Conservation (phyloP, 2,113 vertebrate genomes). For the Zosterops japonicus region DNA sequence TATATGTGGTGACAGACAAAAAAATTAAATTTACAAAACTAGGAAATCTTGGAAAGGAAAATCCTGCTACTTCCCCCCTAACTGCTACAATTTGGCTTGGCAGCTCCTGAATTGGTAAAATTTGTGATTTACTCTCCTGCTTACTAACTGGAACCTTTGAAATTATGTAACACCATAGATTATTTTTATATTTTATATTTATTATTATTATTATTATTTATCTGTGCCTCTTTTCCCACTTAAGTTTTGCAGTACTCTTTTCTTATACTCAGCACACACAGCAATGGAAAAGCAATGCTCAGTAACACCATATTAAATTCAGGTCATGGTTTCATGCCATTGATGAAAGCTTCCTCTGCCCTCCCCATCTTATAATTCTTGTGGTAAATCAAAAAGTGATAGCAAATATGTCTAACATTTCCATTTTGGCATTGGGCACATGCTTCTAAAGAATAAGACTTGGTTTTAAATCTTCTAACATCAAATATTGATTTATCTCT, state of each 20-base stretch:
- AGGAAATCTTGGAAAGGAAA: background rate
- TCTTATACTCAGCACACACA: background rate
- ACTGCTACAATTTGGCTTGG: background rate
- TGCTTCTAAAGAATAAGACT: background rate
- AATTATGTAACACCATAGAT: accelerated
- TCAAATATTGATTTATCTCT: background rate
- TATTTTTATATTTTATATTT: too few relatives aligned
- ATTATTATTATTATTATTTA: too few relatives aligned
- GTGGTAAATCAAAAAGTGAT: background rate
- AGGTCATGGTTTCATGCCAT: background rate
- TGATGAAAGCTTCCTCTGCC: background rate
- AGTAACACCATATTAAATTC: background rate
- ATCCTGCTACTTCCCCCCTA: background rate
- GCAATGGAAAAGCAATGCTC: background rate
- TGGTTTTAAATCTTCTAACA: background rate
- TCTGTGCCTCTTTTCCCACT: background rate
- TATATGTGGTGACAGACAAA: background rate
- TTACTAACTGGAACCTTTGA: background rate
- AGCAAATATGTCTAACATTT: background rate
- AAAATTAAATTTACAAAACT: background rate
- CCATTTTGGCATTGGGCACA: background rate
- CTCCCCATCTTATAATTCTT: background rate
- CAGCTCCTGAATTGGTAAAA: background rate
- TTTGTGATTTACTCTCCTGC: background rate
- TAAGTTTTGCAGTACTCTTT: background rate